Base-by-base conservation (phyloP, 2,888 invertebrate species). In the Petrolisthes manimaculis region DNA sequence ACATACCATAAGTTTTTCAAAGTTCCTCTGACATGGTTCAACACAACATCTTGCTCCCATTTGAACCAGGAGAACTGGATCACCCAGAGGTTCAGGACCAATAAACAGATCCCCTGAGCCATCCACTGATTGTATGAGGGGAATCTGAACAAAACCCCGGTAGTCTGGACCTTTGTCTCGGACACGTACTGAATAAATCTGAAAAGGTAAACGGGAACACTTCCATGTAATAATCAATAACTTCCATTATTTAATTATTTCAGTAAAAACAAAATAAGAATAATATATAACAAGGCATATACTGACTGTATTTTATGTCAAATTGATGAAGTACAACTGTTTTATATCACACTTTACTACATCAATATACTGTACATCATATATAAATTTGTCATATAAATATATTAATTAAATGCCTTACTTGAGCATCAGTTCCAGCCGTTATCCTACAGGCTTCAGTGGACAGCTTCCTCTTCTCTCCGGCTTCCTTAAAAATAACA, bases 131-230 rank as follows among this genome's bases (percentile, higher is more conserved):
- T 86, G 86, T n/a, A 88, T 85, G n/a, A 93, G 91, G 0, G 93
- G 93, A 4, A 93, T 92, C 91, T 95, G 95, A 1, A 96, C 96
- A 93, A 97, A 96, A 53, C 95, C 96, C 74, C 96, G 93, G 86
- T 95, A 95, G 90, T 96, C 95, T 0, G 95, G 95, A 0, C 95
- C 95, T 91, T 95, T 94, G 91, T 96, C 96, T 82, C 95, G 94
- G 1, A 95, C 94, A 80, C 95, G 93, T 1, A 96, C 95, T 3
- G 96, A 96, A 92, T 95, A 96, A 24, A 94, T 93, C 90, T 90
- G 89, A 55, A 88, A 74, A 69, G 81, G 37, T 37, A 37, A 37
- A 37, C 2, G 54, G 80, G 24, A 87, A 37, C 3, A 14, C 67
- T 67, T 67, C n/a, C 54, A 79, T 53, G 55, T 53, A 55, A 8